Percentiles rank a stretch among this genome's conserved stretches.
Conservation (phyloP, 2,113 vertebrate species). For the Tretioscincus oriximinensis region DNA sequence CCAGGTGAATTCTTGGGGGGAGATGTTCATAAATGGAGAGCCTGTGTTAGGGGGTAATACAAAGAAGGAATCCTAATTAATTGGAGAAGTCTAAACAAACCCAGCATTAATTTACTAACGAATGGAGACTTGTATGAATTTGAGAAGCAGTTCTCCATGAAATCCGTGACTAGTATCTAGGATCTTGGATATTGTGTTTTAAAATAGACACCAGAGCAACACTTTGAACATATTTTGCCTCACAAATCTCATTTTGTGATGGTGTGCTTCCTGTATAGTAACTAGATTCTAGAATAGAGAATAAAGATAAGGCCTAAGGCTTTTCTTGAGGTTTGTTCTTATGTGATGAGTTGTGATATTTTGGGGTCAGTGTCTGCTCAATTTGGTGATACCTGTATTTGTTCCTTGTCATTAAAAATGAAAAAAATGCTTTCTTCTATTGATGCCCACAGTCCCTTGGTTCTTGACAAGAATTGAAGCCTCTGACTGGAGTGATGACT, state of each 20-base stretch:
- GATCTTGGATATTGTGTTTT: slow-evolving; percentile 9
- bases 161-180: slow-evolving; percentile 6
- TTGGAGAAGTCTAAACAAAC: too few relatives aligned
- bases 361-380: neutral
- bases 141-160: too few relatives aligned
- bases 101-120: too few relatives aligned
- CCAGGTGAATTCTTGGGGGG: too few relatives aligned
- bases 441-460: neutral
- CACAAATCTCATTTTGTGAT: neutral
- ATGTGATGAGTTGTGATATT: slow-evolving; percentile 32
- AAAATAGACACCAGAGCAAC: neutral
- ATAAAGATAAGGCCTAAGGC: neutral
- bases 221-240: neutral
- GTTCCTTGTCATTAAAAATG: slow-evolving; percentile 13
- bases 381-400: slow-evolving; percentile 6
- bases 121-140: too few relatives aligned
- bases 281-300: neutral
- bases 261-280: neutral
- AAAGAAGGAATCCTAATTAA: too few relatives aligned
- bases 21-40: too few relatives aligned
- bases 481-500: slow-evolving; percentile 16
- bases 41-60: too few relatives aligned
- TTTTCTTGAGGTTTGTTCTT: neutral
- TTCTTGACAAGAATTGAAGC: neutral
- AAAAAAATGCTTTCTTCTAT: neutral